Evolutionary conservation across 92 coral and sea anemone species (phyloP).

Genomic region (Bergia puertoricense): DNA sequence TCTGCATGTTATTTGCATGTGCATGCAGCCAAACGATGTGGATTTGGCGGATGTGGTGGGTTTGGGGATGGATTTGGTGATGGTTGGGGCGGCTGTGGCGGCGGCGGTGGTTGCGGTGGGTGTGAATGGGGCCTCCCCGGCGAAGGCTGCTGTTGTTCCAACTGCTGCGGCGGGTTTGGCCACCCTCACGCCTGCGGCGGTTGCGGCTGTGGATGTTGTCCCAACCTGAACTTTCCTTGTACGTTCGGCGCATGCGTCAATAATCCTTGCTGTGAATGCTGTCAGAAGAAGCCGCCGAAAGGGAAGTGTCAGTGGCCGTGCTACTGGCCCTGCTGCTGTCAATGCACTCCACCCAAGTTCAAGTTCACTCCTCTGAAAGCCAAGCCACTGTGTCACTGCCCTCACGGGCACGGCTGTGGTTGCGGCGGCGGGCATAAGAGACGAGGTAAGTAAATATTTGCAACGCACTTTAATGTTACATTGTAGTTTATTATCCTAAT

Average conservation of each 20-base stretch:
- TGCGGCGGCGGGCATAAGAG: slow-evolving; percentile 13
- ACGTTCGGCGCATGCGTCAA: slow-evolving; percentile 92
- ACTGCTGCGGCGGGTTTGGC: slow-evolving; percentile 66
- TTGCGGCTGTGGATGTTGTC: slow-evolving; percentile 62
- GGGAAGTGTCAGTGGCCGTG: slow-evolving; percentile 93
- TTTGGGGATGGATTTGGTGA: neutral
- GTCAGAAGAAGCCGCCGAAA: slow-evolving; percentile 77
- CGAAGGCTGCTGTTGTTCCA: slow-evolving; percentile 82
- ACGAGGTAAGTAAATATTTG: neutral
- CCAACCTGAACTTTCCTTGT: slow-evolving; percentile 80
- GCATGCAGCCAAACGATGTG: slow-evolving; percentile 54
- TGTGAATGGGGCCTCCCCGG: slow-evolving; percentile 46
- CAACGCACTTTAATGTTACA: too few relatives aligned
- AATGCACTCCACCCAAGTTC: slow-evolving; percentile 81
- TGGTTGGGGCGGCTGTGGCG: neutral
- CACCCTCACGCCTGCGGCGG: slow-evolving; percentile 59
- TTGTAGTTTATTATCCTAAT: too few relatives aligned
- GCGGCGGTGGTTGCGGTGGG: slow-evolving; percentile 30
- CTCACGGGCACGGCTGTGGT: slow-evolving; percentile 41
- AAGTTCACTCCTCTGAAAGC: slow-evolving; percentile 77
- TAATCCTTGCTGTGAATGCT: slow-evolving; percentile 90
- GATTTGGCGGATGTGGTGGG: slow-evolving; percentile 66
- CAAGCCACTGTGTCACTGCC: slow-evolving; percentile 86
- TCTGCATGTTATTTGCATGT: slow-evolving; percentile 41
- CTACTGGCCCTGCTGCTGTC: slow-evolving; percentile 90